These are phyloP conservation scores for Abrostola tripartita DNA, from an alignment of 2,888 invertebrate species.

Conservation along the genomic window DNA sequence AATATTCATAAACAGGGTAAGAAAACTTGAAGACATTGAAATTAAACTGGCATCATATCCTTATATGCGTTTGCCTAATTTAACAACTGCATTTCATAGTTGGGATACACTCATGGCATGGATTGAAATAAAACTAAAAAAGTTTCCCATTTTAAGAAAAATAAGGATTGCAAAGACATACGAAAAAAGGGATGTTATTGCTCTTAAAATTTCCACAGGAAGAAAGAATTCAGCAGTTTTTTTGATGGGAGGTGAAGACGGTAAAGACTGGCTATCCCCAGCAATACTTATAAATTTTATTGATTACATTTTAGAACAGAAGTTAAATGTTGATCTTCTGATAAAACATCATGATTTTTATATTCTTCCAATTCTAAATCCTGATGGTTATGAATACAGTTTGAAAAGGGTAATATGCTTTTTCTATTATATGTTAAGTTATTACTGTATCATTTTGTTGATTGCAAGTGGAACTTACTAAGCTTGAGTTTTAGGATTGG, in stretches of 20 bases:
- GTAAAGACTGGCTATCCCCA: slow-evolving; percentile 76
- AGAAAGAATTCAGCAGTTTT: slow-evolving; percentile 67
- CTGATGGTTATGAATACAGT: slow-evolving; percentile 80
- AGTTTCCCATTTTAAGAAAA: slow-evolving; percentile 59
- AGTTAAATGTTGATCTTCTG: slow-evolving; percentile 49
- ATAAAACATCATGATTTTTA: slow-evolving; percentile 72
- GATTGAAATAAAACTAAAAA: slow-evolving; percentile 59
- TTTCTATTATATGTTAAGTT: neutral
- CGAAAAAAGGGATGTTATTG: slow-evolving; percentile 71
- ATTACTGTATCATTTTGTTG: neutral
- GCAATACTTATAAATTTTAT: slow-evolving; percentile 72
- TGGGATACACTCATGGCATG: slow-evolving; percentile 65
- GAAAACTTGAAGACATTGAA: neutral
- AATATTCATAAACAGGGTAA: slow-evolving; percentile 13
- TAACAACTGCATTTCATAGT: slow-evolving; percentile 55
- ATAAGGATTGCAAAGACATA: slow-evolving; percentile 69
- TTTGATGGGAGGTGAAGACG: slow-evolving; percentile 78
- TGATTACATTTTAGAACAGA: slow-evolving; percentile 58
- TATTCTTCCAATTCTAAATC: slow-evolving; percentile 78
- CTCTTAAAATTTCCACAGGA: slow-evolving; percentile 68
- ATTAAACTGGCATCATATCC: neutral
- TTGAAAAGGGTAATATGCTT: slow-evolving; percentile 62
- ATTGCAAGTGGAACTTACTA: neutral
- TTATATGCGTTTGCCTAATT: slow-evolving; percentile 11
- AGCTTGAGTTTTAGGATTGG: slow-evolving; percentile 65